These are phyloP conservation scores for Rhagium mordax DNA, from an alignment of 2,888 invertebrate species.

Conservation along the genomic window DNA sequence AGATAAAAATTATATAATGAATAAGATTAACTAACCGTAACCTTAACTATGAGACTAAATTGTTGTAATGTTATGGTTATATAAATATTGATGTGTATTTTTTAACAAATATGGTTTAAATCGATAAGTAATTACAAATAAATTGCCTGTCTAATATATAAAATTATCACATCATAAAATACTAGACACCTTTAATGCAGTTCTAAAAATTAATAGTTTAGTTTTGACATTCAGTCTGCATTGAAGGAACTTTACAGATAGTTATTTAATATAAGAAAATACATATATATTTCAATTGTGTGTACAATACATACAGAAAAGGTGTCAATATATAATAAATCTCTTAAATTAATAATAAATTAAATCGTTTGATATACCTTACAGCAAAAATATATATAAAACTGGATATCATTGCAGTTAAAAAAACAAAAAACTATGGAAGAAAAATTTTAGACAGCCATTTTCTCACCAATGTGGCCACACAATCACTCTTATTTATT, in stretches of 20 bases:
- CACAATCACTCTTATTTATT: background rate
- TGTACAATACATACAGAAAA: constrained; percentile 40
- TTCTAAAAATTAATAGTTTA: constrained; percentile 34
- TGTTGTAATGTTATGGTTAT: constrained; percentile 42
- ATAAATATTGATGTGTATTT: constrained; percentile 39
- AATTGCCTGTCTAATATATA: constrained; percentile 50
- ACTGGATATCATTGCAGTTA: background rate
- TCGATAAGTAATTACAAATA: constrained; percentile 44
- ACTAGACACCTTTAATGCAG: constrained; percentile 57
- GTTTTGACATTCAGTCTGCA: constrained; percentile 31
- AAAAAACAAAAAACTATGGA: background rate
- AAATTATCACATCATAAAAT: constrained; percentile 60
- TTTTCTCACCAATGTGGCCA: background rate
- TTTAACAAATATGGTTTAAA: constrained; percentile 24
- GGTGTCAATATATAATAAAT: constrained; percentile 42
- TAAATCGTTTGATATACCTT: constrained; percentile 22
- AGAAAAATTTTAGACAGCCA: background rate
- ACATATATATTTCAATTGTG: constrained; percentile 30
- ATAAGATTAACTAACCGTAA: constrained; percentile 50
- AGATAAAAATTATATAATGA: constrained; percentile 48
- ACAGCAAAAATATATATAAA: constrained; percentile 12
- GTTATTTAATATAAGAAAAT: constrained; percentile 28
- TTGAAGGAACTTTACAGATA: constrained; percentile 45
- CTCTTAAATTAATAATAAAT: constrained; percentile 31
- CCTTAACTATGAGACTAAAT: constrained; percentile 47